phyloP scores from a whole-genome alignment of 1,140 invertebrate species.

The Lethrus apterus region DNA sequence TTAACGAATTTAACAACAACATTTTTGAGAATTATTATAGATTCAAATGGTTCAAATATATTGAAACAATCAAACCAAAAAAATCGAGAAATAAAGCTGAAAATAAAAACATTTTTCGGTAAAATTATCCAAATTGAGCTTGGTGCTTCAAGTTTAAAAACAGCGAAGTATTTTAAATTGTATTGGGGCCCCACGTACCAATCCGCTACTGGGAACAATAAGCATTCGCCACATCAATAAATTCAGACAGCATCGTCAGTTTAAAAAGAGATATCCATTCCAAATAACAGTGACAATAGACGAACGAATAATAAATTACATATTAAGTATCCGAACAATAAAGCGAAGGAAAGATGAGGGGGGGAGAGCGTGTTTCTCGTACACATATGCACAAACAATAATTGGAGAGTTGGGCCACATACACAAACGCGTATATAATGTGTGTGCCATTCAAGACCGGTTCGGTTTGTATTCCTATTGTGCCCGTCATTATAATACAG shows the following conservation, averaged over 20 bases:
- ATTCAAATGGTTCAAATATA: no score
- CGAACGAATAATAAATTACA: constrained; percentile 11
- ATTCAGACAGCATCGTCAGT: constrained; percentile 10
- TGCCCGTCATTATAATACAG: constrained; percentile 36
- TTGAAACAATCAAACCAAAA: not conserved
- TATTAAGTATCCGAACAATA: constrained; percentile 14
- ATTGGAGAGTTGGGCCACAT: constrained; percentile 3
- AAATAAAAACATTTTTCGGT: not conserved
- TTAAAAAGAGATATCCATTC: constrained; percentile 12
- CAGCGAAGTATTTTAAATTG: not conserved
- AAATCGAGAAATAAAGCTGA: not conserved
- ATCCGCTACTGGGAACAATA: constrained; percentile 1
- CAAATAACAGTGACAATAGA: constrained; percentile 13
- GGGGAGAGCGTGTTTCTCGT: constrained; percentile 5
- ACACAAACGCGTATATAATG: not conserved
- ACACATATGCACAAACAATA: not conserved
- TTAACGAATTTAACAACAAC: no score
- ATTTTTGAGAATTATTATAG: no score
- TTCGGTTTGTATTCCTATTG: constrained; percentile 41
- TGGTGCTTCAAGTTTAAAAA: not conserved
- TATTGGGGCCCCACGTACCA: not conserved
- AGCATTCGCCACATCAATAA: constrained; percentile 11
- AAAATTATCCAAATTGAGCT: not conserved
- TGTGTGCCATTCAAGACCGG: no score
- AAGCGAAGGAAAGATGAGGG: not conserved